Percentiles rank a stretch among this genome's conserved stretches.
These are phyloP conservation scores for Caenorhabditis macrosperma DNA, from an alignment of 2,888 invertebrate genomes.

Conservation along the genomic window DNA sequence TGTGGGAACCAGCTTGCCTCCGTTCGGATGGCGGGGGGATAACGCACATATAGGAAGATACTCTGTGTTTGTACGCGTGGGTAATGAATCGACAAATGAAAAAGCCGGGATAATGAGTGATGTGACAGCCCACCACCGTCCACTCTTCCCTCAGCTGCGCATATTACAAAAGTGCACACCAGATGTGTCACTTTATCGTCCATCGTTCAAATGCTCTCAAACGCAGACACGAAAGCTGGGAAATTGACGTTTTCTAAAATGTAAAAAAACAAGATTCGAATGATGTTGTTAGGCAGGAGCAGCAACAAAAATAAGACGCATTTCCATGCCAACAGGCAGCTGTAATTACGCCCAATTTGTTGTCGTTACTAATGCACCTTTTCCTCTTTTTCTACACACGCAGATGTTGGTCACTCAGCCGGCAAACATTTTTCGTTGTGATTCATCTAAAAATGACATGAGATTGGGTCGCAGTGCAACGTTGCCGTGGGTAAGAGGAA, in stretches of 20 bases:
- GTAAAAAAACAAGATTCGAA: no score
- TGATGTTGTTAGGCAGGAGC: neutral
- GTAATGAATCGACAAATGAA: conserved; percentile 56
- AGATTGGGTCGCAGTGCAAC: conserved; percentile 5
- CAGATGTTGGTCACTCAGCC: conserved; percentile 30
- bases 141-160: conserved; percentile 17
- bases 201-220: neutral
- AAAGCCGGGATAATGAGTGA: conserved; percentile 49
- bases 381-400: conserved; percentile 3
- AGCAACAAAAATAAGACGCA: neutral
- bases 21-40: conserved; percentile 9
- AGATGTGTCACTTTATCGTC: conserved; percentile 48
- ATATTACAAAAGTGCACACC: conserved; percentile 49
- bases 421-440: no score
- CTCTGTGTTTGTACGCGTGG: conserved; percentile 44
- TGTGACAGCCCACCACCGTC: conserved; percentile 39
- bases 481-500: neutral
- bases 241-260: neutral
- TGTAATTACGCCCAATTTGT: conserved; percentile 37
- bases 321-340: conserved; percentile 36
- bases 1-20: conserved; percentile 51
- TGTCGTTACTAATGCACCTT: conserved; percentile 19
- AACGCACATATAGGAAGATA: conserved; percentile 34
- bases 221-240: neutral
- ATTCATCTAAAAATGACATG: no score